Base-by-base conservation (phyloP, 2,888 invertebrate species). In the Bellardia pandia region DNA sequence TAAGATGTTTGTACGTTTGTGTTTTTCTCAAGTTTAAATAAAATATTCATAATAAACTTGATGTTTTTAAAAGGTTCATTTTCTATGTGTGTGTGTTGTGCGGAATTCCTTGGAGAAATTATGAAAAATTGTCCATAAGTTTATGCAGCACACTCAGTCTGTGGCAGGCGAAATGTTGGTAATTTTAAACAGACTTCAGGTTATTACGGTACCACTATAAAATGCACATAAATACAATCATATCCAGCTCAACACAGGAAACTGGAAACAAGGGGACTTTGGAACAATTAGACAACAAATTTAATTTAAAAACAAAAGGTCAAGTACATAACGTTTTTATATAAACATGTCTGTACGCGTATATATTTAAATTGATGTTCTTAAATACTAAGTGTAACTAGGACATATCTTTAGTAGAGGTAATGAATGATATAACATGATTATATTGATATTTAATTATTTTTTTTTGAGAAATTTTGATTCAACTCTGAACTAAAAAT, bases 71-170 rank as follows among this genome's bases (percentile, higher is more conserved):
- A 33, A 74, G 56, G 58, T 68, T 53, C 48, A 75, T 76, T 76
- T 62, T 72, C 16, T 33, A 33, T 45, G 56, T 51, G 37, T 60
- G 23, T 13, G n/a, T 51, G 11, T 23, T 45, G 42, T 62, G 53
- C 14, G 14, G 42, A 72, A 81, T 66, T 77, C 86, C 79, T 81
- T 42, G n/a, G 86, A 81, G 81, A 86, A 86, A 80, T 86, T 77
- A 86, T 74, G 72, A 68, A 66, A 81, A 77, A 77, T 77, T 86
- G 81, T 77, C 72, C 81, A 77, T 66, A 77, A 62, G 69, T 30
- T 76, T 69, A 37, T 62, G 51, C 69, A 60, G 68, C 60, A 60
- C 51, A 60, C 48, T 23, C 23, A 51, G 23, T 69, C 30, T 69
- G 33, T 42, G 62, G 37, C 37, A 37, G 13, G 68, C 30, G 51